Conservation (phyloP, 2,888 invertebrate species). For the Epicampocera succincta region DNA sequence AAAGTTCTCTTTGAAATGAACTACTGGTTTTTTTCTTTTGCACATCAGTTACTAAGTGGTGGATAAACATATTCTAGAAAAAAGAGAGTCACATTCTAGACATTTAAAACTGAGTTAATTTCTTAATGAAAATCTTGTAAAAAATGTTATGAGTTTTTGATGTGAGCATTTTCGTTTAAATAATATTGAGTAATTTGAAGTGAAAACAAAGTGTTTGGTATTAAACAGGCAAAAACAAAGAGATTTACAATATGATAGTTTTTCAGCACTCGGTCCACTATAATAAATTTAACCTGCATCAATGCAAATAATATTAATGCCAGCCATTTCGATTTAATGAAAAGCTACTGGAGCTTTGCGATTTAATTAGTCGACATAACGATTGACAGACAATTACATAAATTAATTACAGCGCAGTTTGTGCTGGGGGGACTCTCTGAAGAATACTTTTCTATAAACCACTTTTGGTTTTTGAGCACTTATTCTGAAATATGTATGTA, state of each 20-base stretch:
- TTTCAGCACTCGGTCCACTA: background rate
- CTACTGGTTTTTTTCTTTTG: background rate
- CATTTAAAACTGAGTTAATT: constrained; percentile 29
- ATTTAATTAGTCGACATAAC: too few species aligned
- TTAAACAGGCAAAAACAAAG: background rate
- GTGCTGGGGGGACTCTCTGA: too few species aligned
- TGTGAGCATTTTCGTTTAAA: too few species aligned
- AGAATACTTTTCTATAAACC: too few species aligned
- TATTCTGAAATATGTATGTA: too few species aligned
- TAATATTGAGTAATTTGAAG: too few species aligned
- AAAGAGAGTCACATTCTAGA: background rate
- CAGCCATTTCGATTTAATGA: constrained; percentile 14
- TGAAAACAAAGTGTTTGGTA: background rate
- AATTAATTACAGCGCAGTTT: too few species aligned
- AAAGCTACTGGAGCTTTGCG: too few species aligned
- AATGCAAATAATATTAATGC: constrained; percentile 60
- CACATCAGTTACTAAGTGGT: constrained; percentile 35
- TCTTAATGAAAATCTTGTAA: constrained; percentile 21
- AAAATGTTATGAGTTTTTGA: background rate
- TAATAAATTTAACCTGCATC: constrained; percentile 59
- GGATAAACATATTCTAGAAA: constrained; percentile 33
- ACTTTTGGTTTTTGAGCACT: too few species aligned
- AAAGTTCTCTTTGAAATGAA: constrained; percentile 55
- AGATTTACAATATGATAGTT: background rate
- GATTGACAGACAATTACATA: too few species aligned